Evolutionary conservation across 2,797 vertebrate genomes (phyloP), one percentile per base, ranked within the genome.

Genomic region (Carapus acus): DNA sequence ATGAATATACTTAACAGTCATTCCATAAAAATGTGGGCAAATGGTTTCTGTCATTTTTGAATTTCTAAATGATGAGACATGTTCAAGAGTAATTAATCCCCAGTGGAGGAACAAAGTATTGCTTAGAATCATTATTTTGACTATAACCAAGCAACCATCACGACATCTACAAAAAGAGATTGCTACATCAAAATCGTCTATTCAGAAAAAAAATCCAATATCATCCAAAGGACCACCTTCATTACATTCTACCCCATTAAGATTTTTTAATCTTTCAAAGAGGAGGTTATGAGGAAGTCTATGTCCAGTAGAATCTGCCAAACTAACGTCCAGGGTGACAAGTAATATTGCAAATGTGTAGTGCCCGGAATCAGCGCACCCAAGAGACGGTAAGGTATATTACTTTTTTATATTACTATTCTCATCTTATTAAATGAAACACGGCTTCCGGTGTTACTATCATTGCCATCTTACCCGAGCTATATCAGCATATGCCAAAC

Each of bases 401-500:
- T 7, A 14, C 21, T 21, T 49, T n/a, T n/a, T 38, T 18, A 39
- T 22, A 22, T 27, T 4, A 27, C 24, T 27, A 27, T n/a, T n/a
- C n/a, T n/a, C n/a, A n/a, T n/a, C n/a, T n/a, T n/a, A n/a, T n/a
- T n/a, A n/a, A n/a, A 27, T 27, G 5, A 27, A 5, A 27, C 5
- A 27, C 14, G 6, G 8, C 14, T 12, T 33, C 31, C 3, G 14
- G 31, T 33, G 8, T 33, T 13, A 33, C 11, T 13, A 9, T 33
- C 31, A 8, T 9, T 33, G 8, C 11, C 3, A 33, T 33, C 85
- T 87, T 68, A 99, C 96, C 83, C 96, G 85, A 21, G 96, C 96
- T 1, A 99, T 99, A 58, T 98, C 93, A 0, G 94, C 93, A 0
- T 98, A 99, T 0, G 96, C 96, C 73, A 99, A 83, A 2, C 96